Conservation (phyloP, 2,797 vertebrate species). For the Coccyzus lansbergi region DNA sequence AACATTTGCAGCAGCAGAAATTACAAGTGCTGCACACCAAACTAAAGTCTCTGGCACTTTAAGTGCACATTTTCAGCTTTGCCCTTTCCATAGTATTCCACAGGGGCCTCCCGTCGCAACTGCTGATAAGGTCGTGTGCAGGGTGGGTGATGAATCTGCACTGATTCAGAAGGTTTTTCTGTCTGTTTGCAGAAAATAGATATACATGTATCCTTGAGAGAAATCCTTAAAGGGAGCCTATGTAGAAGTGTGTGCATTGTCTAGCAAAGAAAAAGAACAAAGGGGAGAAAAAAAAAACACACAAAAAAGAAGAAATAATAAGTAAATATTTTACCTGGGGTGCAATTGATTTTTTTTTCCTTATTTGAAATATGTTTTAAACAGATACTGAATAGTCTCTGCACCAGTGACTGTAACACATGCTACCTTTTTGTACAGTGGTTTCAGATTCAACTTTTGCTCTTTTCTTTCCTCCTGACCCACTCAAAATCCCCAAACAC, state of each 20-base stretch:
- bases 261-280: background rate
- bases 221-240: background rate
- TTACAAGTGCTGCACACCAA: background rate
- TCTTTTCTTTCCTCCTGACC: accelerated
- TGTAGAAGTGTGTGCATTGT: background rate
- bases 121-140: conserved; percentile 63
- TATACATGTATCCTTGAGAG: background rate
- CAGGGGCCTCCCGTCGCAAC: conserved; percentile 15
- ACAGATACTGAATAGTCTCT: background rate
- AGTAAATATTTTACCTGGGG: background rate
- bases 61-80: conserved; percentile 46
- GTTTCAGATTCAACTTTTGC: background rate
- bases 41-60: conserved; percentile 23
- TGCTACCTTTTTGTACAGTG: background rate
- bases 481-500: background rate
- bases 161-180: conserved; percentile 27
- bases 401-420: background rate
- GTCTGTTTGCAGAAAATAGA: conserved; percentile 29
- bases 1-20: conserved; percentile 17
- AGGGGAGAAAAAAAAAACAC: background rate
- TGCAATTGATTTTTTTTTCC: background rate
- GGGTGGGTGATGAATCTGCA: conserved; percentile 58
- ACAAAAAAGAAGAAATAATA: background rate
- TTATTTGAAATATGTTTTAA: background rate
- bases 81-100: conserved; percentile 64